Evolutionary conservation across 2,888 invertebrate species (phyloP).

Genomic region (Serrognathus titanus): DNA sequence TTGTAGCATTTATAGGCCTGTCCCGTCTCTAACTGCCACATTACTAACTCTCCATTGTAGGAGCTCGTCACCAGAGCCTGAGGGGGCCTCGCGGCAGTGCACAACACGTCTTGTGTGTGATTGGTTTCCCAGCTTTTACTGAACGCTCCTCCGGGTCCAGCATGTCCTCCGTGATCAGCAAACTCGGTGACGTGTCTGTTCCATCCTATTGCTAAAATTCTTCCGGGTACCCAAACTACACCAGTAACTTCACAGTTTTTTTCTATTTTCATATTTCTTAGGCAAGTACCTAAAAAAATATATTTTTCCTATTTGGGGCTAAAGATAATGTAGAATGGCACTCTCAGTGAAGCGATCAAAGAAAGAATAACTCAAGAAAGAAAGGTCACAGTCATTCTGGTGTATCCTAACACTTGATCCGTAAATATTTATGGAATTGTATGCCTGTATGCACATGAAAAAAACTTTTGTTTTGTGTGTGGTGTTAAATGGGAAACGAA

Average conservation of each 20-base stretch:
- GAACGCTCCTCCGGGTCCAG: conserved; percentile 48
- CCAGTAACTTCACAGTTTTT: conserved; percentile 52
- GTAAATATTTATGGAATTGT: too few relatives aligned
- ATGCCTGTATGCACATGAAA: too few relatives aligned
- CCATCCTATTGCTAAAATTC: conserved; percentile 78
- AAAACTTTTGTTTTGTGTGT: too few relatives aligned
- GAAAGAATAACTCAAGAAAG: too few relatives aligned
- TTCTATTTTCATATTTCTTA: conserved; percentile 65
- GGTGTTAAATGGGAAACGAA: too few relatives aligned
- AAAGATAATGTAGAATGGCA: too few relatives aligned
- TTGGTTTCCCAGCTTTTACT: conserved; percentile 67
- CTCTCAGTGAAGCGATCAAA: too few relatives aligned
- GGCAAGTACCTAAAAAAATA: conserved; percentile 49
- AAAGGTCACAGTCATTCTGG: too few relatives aligned
- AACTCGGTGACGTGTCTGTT: conserved; percentile 71
- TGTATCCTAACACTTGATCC: too few relatives aligned
- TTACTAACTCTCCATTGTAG: conserved; percentile 74
- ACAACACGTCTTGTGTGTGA: conserved; percentile 73
- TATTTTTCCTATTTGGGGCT: too few relatives aligned
- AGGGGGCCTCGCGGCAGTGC: conserved; percentile 63
- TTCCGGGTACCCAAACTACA: conserved; percentile 50
- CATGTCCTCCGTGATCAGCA: conserved; percentile 53
- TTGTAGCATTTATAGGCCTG: conserved; percentile 52
- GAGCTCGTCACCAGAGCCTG: conserved; percentile 71
- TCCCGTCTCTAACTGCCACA: conserved; percentile 81